Percentiles rank a stretch among this genome's conserved stretches.
phyloP scores from a whole-genome alignment of 2,113 vertebrate species.

The Oophaga pumilio region DNA sequence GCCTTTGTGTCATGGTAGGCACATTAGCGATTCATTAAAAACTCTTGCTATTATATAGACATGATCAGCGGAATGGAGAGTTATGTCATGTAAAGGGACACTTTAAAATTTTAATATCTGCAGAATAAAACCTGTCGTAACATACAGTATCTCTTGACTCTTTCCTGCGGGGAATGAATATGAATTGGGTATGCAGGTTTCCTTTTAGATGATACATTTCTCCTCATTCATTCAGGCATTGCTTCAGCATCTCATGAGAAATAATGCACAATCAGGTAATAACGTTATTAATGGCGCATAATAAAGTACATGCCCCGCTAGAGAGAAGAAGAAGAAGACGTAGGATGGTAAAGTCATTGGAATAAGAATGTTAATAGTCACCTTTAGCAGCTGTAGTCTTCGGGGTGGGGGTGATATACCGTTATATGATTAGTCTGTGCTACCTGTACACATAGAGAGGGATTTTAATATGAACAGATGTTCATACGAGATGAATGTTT shows the following conservation, averaged over 20 bases:
- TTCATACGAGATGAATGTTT: background rate
- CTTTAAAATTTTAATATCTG: conserved; percentile 15
- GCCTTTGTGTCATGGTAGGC: background rate
- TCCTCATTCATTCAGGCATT: conserved; percentile 11
- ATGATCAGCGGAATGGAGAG: background rate
- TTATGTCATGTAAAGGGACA: background rate
- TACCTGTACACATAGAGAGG: background rate
- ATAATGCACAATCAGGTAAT: conserved; percentile 18
- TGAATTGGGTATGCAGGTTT: background rate
- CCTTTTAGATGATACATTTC: conserved; percentile 10
- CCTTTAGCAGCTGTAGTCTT: conserved; percentile 2
- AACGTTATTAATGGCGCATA: conserved; percentile 20
- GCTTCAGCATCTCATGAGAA: conserved; percentile 7
- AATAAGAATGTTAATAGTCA: background rate
- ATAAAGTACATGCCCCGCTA: conserved; percentile 12
- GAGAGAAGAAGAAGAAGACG: conserved; percentile 4
- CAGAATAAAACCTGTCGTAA: conserved; percentile 33
- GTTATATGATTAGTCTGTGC: conserved; percentile 16
- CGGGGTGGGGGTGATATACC: background rate
- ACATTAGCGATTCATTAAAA: background rate
- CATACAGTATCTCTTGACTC: conserved; percentile 20
- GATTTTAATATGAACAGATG: background rate
- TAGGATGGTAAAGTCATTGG: background rate
- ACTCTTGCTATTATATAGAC: background rate
- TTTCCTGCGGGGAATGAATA: conserved; percentile 22